These are phyloP conservation scores for Alloplasta piceator DNA, from an alignment of 2,888 invertebrate species.

Conservation along the genomic window DNA sequence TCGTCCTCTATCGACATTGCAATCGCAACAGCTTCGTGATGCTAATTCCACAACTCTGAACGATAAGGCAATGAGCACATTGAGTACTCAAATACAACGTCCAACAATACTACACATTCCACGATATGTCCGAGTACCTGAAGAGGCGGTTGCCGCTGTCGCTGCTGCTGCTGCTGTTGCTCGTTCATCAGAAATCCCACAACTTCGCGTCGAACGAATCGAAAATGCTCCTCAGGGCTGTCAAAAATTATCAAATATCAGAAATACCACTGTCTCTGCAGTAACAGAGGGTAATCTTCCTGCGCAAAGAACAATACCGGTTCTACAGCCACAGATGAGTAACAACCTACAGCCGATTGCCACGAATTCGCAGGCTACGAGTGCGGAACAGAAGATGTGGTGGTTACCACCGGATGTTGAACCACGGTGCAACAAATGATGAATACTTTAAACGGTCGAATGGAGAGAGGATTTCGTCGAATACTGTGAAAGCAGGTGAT, in stretches of 20 bases:
- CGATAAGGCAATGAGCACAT: too few relatives aligned
- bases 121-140: slow-evolving; percentile 1
- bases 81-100: neutral
- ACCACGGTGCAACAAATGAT: slow-evolving; percentile 18
- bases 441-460: neutral
- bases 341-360: slow-evolving; percentile 1
- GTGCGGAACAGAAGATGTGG: neutral
- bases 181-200: slow-evolving; percentile 15
- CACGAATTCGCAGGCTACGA: neutral
- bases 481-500: too few relatives aligned
- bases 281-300: neutral
- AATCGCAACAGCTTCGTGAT: neutral
- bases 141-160: neutral
- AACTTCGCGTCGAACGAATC: slow-evolving; percentile 16
- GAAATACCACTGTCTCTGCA: neutral
- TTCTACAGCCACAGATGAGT: slow-evolving; percentile 22
- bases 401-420: neutral
- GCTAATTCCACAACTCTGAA: neutral
- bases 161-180: neutral
- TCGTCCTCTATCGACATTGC: slow-evolving; percentile 7
- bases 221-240: neutral
- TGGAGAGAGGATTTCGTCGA: neutral
- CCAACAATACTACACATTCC: slow-evolving; percentile 20
- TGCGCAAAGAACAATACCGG: neutral
- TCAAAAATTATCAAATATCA: neutral